Conservation (phyloP, 1,140 invertebrate genomes). For the Hydropsyche tenuis region DNA sequence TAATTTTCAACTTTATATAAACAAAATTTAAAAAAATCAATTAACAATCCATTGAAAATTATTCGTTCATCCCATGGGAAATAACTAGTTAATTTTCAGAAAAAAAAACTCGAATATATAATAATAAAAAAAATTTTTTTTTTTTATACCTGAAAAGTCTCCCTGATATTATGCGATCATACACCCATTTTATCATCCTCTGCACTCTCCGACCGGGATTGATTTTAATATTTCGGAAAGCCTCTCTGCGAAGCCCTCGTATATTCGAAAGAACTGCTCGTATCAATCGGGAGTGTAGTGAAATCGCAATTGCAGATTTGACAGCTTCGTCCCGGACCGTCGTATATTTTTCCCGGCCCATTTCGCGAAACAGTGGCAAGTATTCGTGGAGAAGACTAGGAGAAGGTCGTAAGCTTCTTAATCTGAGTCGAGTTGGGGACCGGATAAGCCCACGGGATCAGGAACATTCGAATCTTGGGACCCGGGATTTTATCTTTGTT, state of each 20-base stretch:
- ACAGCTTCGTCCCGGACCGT: neutral
- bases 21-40: too few relatives aligned
- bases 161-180: too few relatives aligned
- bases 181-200: too few relatives aligned
- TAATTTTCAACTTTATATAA: too few relatives aligned
- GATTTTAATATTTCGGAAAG: neutral
- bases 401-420: conserved; percentile 28
- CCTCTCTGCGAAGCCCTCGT: too few relatives aligned
- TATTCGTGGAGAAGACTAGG: conserved; percentile 11
- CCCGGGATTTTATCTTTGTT: conserved; percentile 36
- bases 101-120: too few relatives aligned
- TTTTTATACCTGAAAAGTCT: too few relatives aligned
- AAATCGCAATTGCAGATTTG: conserved; percentile 19
- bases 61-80: too few relatives aligned
- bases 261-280: too few relatives aligned
- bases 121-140: too few relatives aligned
- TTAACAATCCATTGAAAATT: too few relatives aligned
- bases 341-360: conserved; percentile 35
- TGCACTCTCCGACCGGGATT: neutral
- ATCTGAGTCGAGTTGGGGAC: conserved; percentile 29
- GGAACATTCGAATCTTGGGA: conserved; percentile 36
- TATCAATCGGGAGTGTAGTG: neutral
- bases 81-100: too few relatives aligned
- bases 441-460: conserved; percentile 36
- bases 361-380: conserved; percentile 20